A percentile compares a stretch with the other conserved stretches of the same genome.
phyloP scores from a whole-genome alignment of 2,797 vertebrate genomes.

The Urophycis tenuis region DNA sequence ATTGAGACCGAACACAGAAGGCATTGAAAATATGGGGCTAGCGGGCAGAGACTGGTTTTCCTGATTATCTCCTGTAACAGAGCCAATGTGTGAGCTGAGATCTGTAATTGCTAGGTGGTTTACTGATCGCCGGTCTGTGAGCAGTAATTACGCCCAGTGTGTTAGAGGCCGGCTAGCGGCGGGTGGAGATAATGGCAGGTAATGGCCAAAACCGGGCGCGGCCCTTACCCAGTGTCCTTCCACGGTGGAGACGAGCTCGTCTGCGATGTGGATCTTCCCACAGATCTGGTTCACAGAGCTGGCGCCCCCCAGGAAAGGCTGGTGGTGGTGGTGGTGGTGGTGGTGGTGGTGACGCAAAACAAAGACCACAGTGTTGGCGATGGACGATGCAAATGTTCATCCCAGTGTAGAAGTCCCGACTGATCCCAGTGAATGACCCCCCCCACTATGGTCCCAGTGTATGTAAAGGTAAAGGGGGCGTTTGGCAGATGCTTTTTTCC shows the following conservation, averaged over 20 bases:
- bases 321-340: slow-evolving; percentile 42
- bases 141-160: neutral
- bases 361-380: neutral
- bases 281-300: slow-evolving; percentile 86
- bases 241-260: slow-evolving; percentile 80
- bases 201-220: neutral
- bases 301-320: slow-evolving; percentile 90
- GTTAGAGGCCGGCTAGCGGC: neutral
- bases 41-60: neutral
- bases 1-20: neutral
- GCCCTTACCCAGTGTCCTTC: slow-evolving; percentile 85
- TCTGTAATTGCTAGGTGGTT: slow-evolving; percentile 12
- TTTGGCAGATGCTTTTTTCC: too few relatives aligned
- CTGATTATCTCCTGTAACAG: neutral
- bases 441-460: neutral
- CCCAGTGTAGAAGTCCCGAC: neutral
- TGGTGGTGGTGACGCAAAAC: slow-evolving; percentile 41
- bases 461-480: too few relatives aligned
- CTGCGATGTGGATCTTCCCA: slow-evolving; percentile 83
- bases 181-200: neutral
- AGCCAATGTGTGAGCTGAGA: neutral
- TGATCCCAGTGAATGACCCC: neutral
- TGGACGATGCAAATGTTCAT: neutral
- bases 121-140: slow-evolving; percentile 13
- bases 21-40: neutral